Percentiles rank a stretch among this genome's conserved stretches.
phyloP scores from a whole-genome alignment of 2,797 vertebrate species.

The Phrynocephalus forsythii region DNA sequence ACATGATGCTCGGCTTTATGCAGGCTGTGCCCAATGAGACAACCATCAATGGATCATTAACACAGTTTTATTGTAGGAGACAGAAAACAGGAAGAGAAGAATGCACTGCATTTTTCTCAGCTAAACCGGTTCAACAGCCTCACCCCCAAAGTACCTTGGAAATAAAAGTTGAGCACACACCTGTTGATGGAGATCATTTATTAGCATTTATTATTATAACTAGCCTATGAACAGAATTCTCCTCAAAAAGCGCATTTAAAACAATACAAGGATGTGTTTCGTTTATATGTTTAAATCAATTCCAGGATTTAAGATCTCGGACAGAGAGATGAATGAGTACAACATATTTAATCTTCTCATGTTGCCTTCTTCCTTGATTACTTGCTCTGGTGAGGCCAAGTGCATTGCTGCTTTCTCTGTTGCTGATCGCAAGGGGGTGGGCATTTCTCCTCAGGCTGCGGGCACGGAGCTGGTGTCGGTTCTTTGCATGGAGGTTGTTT shows the following conservation, averaged over 20 bases:
- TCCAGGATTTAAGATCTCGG: neutral
- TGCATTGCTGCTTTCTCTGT: slow-evolving; percentile 17
- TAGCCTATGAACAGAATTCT: neutral
- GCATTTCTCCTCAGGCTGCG: neutral
- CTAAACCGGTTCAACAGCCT: neutral
- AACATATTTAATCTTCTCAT: neutral
- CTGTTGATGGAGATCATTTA: neutral
- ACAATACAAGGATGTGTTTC: neutral
- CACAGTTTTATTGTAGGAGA: neutral
- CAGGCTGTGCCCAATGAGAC: neutral
- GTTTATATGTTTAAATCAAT: neutral
- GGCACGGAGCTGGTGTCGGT: neutral
- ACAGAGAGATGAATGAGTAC: neutral
- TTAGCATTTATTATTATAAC: neutral
- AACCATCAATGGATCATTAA: neutral
- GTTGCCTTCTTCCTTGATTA: neutral
- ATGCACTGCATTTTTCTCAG: neutral
- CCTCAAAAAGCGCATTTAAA: neutral
- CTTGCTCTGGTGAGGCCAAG: slow-evolving; percentile 17
- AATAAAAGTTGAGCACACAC: neutral
- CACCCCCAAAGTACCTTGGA: neutral
- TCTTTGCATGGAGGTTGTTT: neutral
- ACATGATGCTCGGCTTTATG: neutral
- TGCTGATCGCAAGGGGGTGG: neutral
- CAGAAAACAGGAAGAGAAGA: neutral